Evolutionary conservation across 1,140 invertebrate genomes (phyloP).

Genomic region (Danaus melanippus): DNA sequence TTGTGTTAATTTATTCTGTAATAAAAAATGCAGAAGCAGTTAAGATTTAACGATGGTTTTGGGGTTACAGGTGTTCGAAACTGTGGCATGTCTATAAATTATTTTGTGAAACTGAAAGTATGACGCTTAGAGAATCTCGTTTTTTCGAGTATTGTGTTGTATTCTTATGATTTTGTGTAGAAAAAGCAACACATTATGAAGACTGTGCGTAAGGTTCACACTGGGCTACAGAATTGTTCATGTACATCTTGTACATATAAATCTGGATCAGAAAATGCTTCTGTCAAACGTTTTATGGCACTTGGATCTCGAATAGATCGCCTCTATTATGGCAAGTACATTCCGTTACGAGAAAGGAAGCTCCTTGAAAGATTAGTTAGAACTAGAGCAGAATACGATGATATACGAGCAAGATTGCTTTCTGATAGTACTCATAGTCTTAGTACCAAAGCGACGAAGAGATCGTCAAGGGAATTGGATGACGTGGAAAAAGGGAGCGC

Average conservation of each 20-base stretch:
- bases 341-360: constrained; percentile 36
- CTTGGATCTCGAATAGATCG: constrained; percentile 32
- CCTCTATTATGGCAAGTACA: constrained; percentile 34
- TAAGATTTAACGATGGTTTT: neutral
- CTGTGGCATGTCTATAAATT: constrained; percentile 10
- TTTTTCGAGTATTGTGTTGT: constrained; percentile 6
- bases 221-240: constrained; percentile 23
- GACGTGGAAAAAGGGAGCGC: constrained; percentile 22
- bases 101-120: neutral
- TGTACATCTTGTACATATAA: constrained; percentile 32
- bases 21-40: too few relatives aligned
- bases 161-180: constrained; percentile 4
- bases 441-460: constrained; percentile 17
- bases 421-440: constrained; percentile 30
- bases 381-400: constrained; percentile 44
- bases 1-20: too few relatives aligned
- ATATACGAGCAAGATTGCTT: constrained; percentile 34
- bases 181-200: constrained; percentile 33
- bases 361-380: constrained; percentile 34
- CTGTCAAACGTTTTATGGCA: constrained; percentile 23
- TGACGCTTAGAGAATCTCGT: neutral
- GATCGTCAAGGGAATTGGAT: constrained; percentile 13
- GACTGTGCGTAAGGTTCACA: constrained; percentile 10
- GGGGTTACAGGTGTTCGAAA: constrained; percentile 13
- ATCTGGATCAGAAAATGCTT: constrained; percentile 26